phyloP scores from a whole-genome alignment of 2,888 invertebrate species.

The Falcaria lacertinaria region DNA sequence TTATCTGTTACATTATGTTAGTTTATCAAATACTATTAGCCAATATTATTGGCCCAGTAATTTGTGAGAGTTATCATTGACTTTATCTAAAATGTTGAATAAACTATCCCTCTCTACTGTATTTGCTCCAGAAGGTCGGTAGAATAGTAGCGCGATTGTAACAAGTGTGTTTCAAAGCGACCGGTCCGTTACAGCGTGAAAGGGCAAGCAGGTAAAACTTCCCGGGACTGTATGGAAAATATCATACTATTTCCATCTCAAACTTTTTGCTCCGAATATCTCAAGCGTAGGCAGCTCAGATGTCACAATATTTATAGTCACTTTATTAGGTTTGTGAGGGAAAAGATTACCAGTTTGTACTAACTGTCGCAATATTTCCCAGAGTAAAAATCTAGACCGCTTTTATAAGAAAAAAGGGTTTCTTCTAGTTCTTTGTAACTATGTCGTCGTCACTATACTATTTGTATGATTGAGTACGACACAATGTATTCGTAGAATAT shows the following conservation, averaged over 20 bases:
- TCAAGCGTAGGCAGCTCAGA: constrained; percentile 16
- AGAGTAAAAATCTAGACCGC: constrained; percentile 20
- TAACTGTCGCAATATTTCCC: constrained; percentile 13
- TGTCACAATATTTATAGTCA: constrained; percentile 23
- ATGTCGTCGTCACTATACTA: not conserved
- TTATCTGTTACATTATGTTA: no score
- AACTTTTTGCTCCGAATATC: constrained; percentile 10
- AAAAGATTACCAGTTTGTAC: not conserved
- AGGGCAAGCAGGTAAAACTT: constrained; percentile 4
- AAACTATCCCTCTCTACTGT: no score
- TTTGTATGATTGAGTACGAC: not conserved
- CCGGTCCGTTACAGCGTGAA: constrained; percentile 10
- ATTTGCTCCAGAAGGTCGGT: not conserved
- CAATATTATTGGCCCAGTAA: no score
- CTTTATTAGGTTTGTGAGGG: constrained; percentile 6
- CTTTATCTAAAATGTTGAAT: no score
- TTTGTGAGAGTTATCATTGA: no score
- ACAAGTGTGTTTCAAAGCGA: constrained; percentile 11
- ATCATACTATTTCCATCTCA: constrained; percentile 5
- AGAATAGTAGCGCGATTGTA: not conserved
- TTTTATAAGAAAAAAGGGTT: constrained; percentile 4
- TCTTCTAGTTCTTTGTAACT: not conserved
- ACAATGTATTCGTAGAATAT: not conserved
- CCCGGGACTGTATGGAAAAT: constrained; percentile 3
- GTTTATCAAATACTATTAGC: no score